Evolutionary conservation across 2,888 invertebrate species (phyloP).

Genomic region (Sesia bembeciformis): DNA sequence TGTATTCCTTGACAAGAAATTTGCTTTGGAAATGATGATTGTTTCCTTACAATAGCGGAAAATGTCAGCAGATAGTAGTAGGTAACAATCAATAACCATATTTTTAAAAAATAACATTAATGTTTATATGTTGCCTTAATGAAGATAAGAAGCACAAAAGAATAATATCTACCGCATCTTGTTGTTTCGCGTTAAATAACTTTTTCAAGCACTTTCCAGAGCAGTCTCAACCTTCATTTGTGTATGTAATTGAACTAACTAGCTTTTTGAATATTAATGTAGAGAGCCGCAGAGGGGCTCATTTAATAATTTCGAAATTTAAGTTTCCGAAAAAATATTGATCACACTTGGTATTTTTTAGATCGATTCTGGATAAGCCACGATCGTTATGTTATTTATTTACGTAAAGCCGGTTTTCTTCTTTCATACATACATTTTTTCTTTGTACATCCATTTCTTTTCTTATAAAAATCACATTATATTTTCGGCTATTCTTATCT

Average conservation of each 20-base stretch:
- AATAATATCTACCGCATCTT: not conserved
- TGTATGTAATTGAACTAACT: slow-evolving; percentile 14
- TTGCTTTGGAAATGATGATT: no score
- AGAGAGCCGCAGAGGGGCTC: slow-evolving; percentile 3
- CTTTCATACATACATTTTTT: no score
- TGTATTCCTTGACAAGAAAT: no score
- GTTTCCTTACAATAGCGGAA: no score
- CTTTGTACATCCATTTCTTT: no score
- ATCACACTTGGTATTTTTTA: slow-evolving; percentile 25
- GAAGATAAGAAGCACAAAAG: not conserved
- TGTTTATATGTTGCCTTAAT: no score
- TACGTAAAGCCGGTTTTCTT: no score
- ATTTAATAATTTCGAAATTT: not conserved
- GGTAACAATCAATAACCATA: no score
- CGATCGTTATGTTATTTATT: not conserved
- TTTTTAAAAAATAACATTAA: no score
- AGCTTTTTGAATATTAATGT: slow-evolving; percentile 15
- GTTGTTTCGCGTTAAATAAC: slow-evolving; percentile 4
- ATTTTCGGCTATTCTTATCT: not conserved
- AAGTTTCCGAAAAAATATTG: slow-evolving; percentile 25
- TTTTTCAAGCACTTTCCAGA: slow-evolving; percentile 6
- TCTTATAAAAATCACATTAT: not conserved
- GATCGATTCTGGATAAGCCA: slow-evolving; percentile 46
- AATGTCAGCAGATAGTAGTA: no score
- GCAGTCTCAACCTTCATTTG: slow-evolving; percentile 4